Evolutionary conservation across 2,888 invertebrate genomes (phyloP).

Genomic region (Chrysotoxum bicinctum): DNA sequence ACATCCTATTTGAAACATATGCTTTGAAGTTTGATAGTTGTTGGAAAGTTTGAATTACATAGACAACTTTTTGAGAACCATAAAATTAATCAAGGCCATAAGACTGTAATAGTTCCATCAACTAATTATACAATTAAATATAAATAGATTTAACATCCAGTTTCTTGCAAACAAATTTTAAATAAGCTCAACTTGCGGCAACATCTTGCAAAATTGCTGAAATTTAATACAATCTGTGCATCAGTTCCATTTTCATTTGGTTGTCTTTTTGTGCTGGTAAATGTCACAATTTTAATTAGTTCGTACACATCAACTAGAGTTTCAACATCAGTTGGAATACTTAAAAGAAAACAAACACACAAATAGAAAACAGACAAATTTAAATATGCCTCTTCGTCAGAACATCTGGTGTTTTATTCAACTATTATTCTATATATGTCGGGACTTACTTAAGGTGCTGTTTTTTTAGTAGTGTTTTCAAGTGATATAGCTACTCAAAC

Average conservation of each 20-base stretch:
- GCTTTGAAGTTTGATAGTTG: too few relatives aligned
- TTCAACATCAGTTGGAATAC: background rate
- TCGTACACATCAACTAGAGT: background rate
- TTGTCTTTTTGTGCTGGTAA: background rate
- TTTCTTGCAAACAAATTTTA: background rate
- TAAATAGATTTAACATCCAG: background rate
- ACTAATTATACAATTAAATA: background rate
- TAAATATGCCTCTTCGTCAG: background rate
- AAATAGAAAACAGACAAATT: too few relatives aligned
- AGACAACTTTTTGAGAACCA: background rate
- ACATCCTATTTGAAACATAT: background rate
- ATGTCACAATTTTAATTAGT: slow-evolving; percentile 10
- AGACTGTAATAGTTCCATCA: background rate
- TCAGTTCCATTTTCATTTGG: background rate
- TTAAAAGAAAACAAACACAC: background rate
- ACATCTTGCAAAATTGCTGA: background rate
- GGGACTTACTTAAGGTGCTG: too few relatives aligned
- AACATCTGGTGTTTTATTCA: background rate
- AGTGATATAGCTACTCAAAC: too few relatives aligned
- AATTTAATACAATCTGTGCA: background rate
- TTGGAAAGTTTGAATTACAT: background rate
- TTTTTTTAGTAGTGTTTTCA: too few relatives aligned
- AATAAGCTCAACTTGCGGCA: background rate
- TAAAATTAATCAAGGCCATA: background rate
- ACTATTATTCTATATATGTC: background rate